Base-by-base conservation (phyloP, 2,113 vertebrate genomes). In the Dissostichus mawsoni region DNA sequence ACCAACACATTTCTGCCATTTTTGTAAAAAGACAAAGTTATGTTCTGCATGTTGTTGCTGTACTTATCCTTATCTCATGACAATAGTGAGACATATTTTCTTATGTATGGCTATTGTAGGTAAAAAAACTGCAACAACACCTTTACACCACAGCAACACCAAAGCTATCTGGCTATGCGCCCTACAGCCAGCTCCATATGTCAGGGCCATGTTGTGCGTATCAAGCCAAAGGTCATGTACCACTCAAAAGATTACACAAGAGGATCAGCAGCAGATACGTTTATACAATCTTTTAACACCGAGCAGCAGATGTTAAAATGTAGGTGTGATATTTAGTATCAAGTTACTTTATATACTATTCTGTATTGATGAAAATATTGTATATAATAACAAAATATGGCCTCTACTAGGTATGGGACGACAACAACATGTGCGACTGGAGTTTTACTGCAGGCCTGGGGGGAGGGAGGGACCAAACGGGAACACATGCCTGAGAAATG, bases 401-500 rank as follows among this genome's bases (percentile, higher is more conserved):
- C 48, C 62, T 52, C 44, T 57, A 63, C 1, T 53, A 72, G 55
- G 56, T 62, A 47, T 58, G 55, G 66, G 57, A 64, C 56, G 45
- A 72, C 48, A 68, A 63, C 57, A 83, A 69, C 83, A 81, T 80
- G 66, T 64, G 11, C 36, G 41, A 74, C 5, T 51, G 57, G 70
- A 79, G 81, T 45, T 14, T 44, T 61, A 57, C 74, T 74, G 78
- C 78, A 86, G 81, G 68, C 55, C 48, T 20, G 47, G 71, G 63
- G 41, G 65, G 80, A 57, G 67, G 71, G 66, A 67, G 63, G 63
- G 79, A 69, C 72, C 68, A 76, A 68, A 64, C 62, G 41, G 53
- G 64, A 86, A 64, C 85, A 78, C 90, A 80, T 80, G 88, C 50
- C 69, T 68, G 25, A 86, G 81, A 90, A 87, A 74, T 72, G 89